Evolutionary conservation across 2,113 vertebrate species (phyloP).

Genomic region (Eurypyga helias): DNA sequence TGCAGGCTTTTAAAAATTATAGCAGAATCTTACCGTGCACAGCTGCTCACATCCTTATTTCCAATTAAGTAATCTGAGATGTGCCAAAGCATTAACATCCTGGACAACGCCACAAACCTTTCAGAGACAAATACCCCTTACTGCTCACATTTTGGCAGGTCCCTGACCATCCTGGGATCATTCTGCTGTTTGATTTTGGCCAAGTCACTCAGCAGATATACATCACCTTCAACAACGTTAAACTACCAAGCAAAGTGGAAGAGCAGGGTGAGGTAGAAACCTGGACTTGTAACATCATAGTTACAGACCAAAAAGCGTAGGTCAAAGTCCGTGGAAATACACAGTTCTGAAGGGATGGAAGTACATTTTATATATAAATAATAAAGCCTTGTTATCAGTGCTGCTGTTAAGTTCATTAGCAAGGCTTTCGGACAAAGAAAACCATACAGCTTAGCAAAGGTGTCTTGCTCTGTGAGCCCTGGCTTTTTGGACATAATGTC

Average conservation of each 20-base stretch:
- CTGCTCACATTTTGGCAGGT: neutral
- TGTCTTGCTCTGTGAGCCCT: neutral
- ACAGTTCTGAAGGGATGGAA: neutral
- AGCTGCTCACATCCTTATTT: neutral
- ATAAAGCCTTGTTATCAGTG: neutral
- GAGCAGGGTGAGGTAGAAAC: neutral
- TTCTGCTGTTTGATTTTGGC: neutral
- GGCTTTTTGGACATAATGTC: neutral
- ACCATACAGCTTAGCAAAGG: neutral
- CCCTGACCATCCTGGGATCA: neutral
- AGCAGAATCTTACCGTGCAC: neutral
- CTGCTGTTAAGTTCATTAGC: neutral
- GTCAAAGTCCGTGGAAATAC: neutral
- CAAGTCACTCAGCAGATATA: neutral
- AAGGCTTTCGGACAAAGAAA: neutral
- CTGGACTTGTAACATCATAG: rapidly evolving
- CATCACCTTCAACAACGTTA: neutral
- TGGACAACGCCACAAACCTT: neutral
- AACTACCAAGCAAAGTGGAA: neutral
- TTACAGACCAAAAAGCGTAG: neutral
- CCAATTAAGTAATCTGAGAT: neutral
- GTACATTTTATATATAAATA: neutral
- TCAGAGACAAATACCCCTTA: neutral
- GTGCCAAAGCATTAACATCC: neutral
- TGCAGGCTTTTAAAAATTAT: neutral